Percentiles rank a stretch among this genome's conserved stretches.
These are phyloP conservation scores for Laspeyria flexula DNA, from an alignment of 2,888 invertebrate species.

Conservation along the genomic window DNA sequence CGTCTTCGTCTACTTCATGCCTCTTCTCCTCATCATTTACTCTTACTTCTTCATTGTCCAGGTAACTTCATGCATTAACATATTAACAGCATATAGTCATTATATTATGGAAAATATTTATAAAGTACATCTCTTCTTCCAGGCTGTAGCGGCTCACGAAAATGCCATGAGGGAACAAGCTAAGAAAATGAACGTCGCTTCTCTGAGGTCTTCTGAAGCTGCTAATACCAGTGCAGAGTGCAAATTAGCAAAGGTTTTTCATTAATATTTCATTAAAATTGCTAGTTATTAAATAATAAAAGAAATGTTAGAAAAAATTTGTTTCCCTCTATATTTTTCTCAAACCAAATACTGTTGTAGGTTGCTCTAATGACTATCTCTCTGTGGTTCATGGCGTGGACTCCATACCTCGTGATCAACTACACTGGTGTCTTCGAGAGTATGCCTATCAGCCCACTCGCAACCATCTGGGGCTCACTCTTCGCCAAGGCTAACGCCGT, in stretches of 20 bases:
- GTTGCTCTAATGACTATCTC: slow-evolving; percentile 96
- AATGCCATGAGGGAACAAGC: slow-evolving; percentile 95
- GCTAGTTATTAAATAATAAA: too few relatives aligned
- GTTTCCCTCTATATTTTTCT: too few relatives aligned
- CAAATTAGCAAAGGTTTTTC: slow-evolving; percentile 91
- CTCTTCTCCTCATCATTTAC: slow-evolving; percentile 92
- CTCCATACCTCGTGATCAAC: slow-evolving; percentile 94
- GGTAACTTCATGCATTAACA: slow-evolving; percentile 67
- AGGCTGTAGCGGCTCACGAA: slow-evolving; percentile 94
- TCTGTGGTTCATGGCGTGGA: slow-evolving; percentile 97
- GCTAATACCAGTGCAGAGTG: slow-evolving; percentile 93
- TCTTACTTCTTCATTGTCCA: slow-evolving; percentile 95
- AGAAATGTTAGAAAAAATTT: too few relatives aligned
- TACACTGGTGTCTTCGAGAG: slow-evolving; percentile 92
- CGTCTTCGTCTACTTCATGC: slow-evolving; percentile 91
- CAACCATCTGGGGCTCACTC: slow-evolving; percentile 95
- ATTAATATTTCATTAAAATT: not conserved
- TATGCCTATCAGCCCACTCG: slow-evolving; percentile 90
- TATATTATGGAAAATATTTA: too few relatives aligned
- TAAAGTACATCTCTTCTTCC: not conserved
- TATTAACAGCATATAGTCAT: too few relatives aligned
- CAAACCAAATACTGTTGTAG: too few relatives aligned
- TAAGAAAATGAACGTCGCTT: slow-evolving; percentile 97
- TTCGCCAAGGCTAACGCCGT: slow-evolving; percentile 97
- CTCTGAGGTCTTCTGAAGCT: slow-evolving; percentile 92